Base-by-base conservation (phyloP, 2,888 invertebrate species). In the Ochlodes sylvanus region DNA sequence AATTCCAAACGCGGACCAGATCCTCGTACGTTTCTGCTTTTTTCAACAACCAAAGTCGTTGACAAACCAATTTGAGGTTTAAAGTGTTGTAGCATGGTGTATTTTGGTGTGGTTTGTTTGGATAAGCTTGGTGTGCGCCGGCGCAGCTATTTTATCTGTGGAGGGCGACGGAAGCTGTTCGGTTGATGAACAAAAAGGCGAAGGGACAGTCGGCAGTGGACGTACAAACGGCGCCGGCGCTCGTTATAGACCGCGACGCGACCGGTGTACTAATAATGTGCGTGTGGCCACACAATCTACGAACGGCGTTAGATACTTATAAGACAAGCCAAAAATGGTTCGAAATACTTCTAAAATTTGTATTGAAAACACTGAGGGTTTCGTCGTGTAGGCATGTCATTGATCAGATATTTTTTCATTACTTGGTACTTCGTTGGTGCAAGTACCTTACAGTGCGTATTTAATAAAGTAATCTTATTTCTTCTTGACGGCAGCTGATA, bases 221-320 rank as follows among this genome's bases (percentile, higher is more conserved):
- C 44, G 71, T 69, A 73, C 77, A 78, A 76, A 76, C 77, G 77
- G 71, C 72, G 76, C 79, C 80, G 66, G 66, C 60, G 81, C 80
- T 82, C 76, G 73, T 76, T 76, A 74, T 73, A 73, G 68, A 64
- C 66, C 69, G 60, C 73, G 71, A 79, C 82, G 77, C 76, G 78
- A 76, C 72, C 72, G 61, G 78, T 69, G 71, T 76, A 68, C 66
- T 70, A 69, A 75, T 58, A 71, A 70, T 63, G 66, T 12, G 38
- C 12, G 60, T 69, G 63, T 60, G 69, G 72, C 72, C 52, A 63
- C 61, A 50, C 27, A 10, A 50, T 9, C 60, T 47, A 44, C 27
- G 9, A 58, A 58, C 21, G 7, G 58, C 14, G 19, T 19, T 57
- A 57, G 14, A 14, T 41, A 47, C 2, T 14, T 12, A 42, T 9